phyloP scores from a whole-genome alignment of 1,140 invertebrate species.

The Eciton burchellii region DNA sequence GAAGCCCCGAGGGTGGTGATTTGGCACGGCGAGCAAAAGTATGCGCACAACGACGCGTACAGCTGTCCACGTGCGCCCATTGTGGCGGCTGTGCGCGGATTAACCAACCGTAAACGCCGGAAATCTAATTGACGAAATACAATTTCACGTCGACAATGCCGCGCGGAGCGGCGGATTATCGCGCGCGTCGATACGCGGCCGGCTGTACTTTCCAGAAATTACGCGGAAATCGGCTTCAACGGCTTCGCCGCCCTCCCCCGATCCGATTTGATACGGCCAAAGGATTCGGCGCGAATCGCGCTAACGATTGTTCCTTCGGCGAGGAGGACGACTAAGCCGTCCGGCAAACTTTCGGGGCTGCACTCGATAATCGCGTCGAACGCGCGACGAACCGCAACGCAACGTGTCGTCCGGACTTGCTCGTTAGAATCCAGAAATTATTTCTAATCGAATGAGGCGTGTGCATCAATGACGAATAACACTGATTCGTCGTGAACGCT shows the following conservation, averaged over 20 bases:
- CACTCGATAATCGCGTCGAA: slow-evolving; percentile 18
- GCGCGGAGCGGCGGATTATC: slow-evolving; percentile 63
- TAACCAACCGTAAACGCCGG: slow-evolving; percentile 85
- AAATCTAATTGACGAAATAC: slow-evolving; percentile 85
- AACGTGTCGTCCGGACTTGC: background rate
- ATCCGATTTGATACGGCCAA: slow-evolving; percentile 63
- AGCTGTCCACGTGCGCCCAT: slow-evolving; percentile 79
- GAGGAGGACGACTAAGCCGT: slow-evolving; percentile 55
- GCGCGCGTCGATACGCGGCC: slow-evolving; percentile 37
- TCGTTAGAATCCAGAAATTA: background rate
- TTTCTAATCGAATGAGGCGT: no score
- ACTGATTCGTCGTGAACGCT: background rate
- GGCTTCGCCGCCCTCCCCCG: background rate
- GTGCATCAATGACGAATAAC: background rate
- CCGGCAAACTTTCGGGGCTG: slow-evolving; percentile 8
- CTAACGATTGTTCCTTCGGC: slow-evolving; percentile 45
- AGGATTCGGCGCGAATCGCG: slow-evolving; percentile 63
- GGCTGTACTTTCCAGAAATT: slow-evolving; percentile 77
- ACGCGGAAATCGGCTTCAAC: slow-evolving; percentile 71
- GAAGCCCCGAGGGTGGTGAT: slow-evolving; percentile 53
- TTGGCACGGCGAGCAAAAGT: slow-evolving; percentile 37
- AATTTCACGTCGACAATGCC: slow-evolving; percentile 83
- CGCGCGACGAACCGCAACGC: background rate
- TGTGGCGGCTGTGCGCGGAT: slow-evolving; percentile 76
- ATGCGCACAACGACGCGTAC: slow-evolving; percentile 70